Percentiles rank a stretch among this genome's conserved stretches.
These are phyloP conservation scores for Cygnus atratus DNA, from an alignment of 2,113 vertebrate genomes.

Conservation along the genomic window DNA sequence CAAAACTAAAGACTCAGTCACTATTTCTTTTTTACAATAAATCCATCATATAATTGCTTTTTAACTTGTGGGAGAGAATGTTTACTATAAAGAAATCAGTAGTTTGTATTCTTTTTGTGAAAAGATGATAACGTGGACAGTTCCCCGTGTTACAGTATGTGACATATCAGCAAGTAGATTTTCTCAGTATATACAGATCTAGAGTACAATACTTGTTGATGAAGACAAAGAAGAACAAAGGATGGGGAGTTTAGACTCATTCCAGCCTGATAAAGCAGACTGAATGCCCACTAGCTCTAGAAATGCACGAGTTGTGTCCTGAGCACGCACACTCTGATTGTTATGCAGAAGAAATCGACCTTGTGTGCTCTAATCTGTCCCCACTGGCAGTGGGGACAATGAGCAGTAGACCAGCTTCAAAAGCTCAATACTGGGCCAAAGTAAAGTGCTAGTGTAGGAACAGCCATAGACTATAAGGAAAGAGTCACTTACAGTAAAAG, in stretches of 20 bases:
- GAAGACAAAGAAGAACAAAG: neutral
- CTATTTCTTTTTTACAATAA: neutral
- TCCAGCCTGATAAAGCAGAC: neutral
- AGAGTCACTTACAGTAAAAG: neutral
- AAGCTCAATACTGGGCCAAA: neutral
- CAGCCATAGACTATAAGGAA: neutral
- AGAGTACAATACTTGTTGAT: neutral
- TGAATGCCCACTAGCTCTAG: neutral
- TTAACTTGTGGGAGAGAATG: neutral
- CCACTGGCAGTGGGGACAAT: neutral
- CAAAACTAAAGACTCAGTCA: neutral
- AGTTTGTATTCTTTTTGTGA: neutral
- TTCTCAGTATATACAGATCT: neutral
- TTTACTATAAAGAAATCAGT: neutral
- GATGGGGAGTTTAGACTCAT: neutral
- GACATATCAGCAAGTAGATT: neutral
- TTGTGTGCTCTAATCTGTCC: neutral
- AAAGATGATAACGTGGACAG: neutral
- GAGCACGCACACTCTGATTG: accelerated
- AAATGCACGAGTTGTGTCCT: neutral
- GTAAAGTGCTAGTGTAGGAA: neutral
- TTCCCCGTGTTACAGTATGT: neutral
- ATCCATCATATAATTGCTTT: neutral
- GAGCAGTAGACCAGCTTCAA: neutral
- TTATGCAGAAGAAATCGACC: neutral